Percentiles rank a stretch among this genome's conserved stretches.
Conservation (phyloP, 2,113 vertebrate species). For the Elachura formosa region DNA sequence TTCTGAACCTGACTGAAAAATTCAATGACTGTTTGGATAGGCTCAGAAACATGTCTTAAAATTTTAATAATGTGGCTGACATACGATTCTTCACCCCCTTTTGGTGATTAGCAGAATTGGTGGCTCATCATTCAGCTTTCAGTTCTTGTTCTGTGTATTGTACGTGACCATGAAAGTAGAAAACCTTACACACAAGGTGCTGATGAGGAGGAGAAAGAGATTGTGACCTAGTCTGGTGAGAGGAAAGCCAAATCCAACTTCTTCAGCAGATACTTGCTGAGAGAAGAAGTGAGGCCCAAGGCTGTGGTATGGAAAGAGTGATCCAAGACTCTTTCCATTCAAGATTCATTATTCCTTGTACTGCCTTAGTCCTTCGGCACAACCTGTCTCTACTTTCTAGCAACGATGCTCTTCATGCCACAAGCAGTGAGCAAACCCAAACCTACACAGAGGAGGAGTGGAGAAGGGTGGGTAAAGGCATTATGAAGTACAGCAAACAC, state of each 20-base stretch:
- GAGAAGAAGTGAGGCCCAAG: rapidly evolving
- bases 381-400: not conserved
- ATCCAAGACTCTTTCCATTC: not conserved
- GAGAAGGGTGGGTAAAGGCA: not conserved
- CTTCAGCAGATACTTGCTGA: not conserved
- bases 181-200: not conserved
- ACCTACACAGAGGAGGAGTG: not conserved
- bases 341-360: not conserved
- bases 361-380: not conserved
- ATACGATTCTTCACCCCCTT: not conserved
- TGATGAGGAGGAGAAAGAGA: not conserved
- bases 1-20: not conserved
- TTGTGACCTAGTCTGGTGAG: not conserved
- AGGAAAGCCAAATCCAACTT: not conserved
- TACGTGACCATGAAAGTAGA: not conserved
- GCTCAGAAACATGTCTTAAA: not conserved
- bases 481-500: not conserved
- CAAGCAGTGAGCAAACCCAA: not conserved
- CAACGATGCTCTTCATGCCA: not conserved
- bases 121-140: not conserved
- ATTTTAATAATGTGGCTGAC: not conserved
- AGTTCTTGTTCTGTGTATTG: not conserved
- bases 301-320: not conserved
- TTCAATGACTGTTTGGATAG: not conserved
- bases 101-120: not conserved